Conservation (phyloP, 2,113 vertebrate genomes). For the Rousettus leschenaultii region DNA sequence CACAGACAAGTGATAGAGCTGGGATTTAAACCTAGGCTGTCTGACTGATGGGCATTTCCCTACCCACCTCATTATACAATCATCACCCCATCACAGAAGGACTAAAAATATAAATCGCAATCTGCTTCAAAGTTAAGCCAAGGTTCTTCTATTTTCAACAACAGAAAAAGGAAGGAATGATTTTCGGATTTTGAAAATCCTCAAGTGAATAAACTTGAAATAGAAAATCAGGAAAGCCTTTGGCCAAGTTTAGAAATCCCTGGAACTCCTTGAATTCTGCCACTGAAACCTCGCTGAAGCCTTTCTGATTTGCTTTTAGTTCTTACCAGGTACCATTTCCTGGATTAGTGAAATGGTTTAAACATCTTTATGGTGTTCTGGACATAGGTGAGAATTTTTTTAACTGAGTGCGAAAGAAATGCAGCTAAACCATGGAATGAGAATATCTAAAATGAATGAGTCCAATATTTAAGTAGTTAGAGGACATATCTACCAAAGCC, state of each 20-base stretch:
- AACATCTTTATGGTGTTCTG: constrained; percentile 13
- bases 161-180: constrained; percentile 42
- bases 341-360: constrained; percentile 34
- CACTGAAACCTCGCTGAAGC: constrained; percentile 4
- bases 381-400: constrained; percentile 24
- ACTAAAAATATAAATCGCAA: neutral
- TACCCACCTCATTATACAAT: neutral
- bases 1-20: neutral
- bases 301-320: constrained; percentile 66
- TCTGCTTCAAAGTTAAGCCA: neutral
- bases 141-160: constrained; percentile 27
- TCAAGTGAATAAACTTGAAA: constrained; percentile 55
- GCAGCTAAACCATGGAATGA: neutral
- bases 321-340: constrained; percentile 54
- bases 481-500: neutral
- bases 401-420: constrained; percentile 34
- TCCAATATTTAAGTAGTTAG: neutral
- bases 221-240: constrained; percentile 67
- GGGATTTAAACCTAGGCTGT: neutral
- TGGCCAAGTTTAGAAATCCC: constrained; percentile 64
- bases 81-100: neutral
- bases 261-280: constrained; percentile 50
- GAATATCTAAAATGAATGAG: neutral
- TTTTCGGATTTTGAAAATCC: constrained; percentile 51
- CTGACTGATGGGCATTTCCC: neutral